Percentiles rank a stretch among this genome's conserved stretches.
These are phyloP conservation scores for Oryzias melastigma DNA, from an alignment of 2,113 vertebrate species.

Conservation along the genomic window DNA sequence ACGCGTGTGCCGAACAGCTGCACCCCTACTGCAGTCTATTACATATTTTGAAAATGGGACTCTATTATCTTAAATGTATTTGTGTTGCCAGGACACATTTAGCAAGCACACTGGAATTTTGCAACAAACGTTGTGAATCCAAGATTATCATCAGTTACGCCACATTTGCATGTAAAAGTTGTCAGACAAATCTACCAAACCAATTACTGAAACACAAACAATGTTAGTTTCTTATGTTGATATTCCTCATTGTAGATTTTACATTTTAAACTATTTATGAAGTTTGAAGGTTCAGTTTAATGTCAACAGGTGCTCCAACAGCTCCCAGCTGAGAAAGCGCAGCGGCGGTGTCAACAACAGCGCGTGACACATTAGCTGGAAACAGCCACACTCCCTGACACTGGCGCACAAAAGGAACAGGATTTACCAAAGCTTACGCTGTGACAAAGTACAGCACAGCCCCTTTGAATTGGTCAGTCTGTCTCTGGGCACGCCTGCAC, in stretches of 20 bases:
- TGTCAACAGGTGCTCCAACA: constrained; percentile 35
- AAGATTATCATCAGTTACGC: too few species aligned
- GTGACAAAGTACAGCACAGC: constrained; percentile 38
- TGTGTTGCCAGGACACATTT: too few species aligned
- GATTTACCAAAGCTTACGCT: constrained; percentile 29
- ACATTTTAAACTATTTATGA: not conserved
- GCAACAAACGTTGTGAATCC: too few species aligned
- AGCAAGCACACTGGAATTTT: too few species aligned
- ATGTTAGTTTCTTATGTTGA: too few species aligned
- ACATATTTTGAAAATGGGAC: too few species aligned
- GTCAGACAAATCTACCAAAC: too few species aligned
- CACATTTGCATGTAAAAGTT: too few species aligned
- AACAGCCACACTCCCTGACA: constrained; percentile 1
- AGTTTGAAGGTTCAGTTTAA: constrained; percentile 7
- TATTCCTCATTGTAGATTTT: not conserved
- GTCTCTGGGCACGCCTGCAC: constrained; percentile 1
- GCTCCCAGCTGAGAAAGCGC: constrained; percentile 12
- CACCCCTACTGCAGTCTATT: too few species aligned
- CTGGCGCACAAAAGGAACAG: constrained; percentile 16
- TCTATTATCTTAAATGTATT: too few species aligned
- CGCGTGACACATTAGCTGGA: constrained; percentile 19
- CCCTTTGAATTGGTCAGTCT: constrained; percentile 6
- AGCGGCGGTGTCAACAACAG: constrained; percentile 28
- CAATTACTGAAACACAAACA: too few species aligned
- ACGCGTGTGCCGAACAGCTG: too few species aligned